A percentile compares a stretch with the other conserved stretches of the same genome.
phyloP scores from a whole-genome alignment of 2,113 vertebrate species.

The Rhegmatorhina hoffmannsi region DNA sequence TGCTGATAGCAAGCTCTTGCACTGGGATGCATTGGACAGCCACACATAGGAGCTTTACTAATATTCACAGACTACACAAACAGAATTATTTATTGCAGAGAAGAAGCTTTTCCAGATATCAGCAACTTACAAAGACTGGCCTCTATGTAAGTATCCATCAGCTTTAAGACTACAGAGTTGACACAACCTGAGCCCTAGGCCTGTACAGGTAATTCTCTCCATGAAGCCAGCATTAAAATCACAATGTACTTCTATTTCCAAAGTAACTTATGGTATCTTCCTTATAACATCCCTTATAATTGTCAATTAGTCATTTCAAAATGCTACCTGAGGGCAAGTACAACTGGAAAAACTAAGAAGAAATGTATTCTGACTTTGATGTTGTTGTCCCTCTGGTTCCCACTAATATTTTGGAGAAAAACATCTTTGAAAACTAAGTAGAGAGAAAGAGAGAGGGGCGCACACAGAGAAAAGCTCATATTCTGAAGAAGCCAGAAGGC shows the following conservation, averaged over 20 bases:
- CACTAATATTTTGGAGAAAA: slow-evolving; percentile 12
- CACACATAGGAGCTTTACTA: neutral
- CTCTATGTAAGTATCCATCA: neutral
- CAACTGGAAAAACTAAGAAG: slow-evolving; percentile 24
- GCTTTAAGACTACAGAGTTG: neutral
- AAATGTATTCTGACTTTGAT: slow-evolving; percentile 20
- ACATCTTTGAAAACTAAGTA: slow-evolving; percentile 33
- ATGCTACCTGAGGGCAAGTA: neutral
- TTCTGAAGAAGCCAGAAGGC: slow-evolving; percentile 52
- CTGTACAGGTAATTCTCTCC: neutral
- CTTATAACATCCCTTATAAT: neutral
- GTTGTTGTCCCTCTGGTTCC: neutral
- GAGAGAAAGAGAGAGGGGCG: neutral
- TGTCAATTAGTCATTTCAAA: neutral
- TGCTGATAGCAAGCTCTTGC: neutral
- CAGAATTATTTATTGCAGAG: neutral
- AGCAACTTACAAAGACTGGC: neutral
- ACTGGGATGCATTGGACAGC: neutral
- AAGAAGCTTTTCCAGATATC: neutral
- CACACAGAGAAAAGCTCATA: neutral
- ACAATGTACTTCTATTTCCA: neutral
- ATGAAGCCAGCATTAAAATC: neutral
- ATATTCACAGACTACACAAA: neutral
- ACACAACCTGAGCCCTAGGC: neutral
- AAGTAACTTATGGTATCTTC: neutral